Percentiles rank a stretch among this genome's conserved stretches.
These are phyloP conservation scores for Drosophila kikkawai DNA, from an alignment of 1,140 invertebrate species.

Conservation along the genomic window DNA sequence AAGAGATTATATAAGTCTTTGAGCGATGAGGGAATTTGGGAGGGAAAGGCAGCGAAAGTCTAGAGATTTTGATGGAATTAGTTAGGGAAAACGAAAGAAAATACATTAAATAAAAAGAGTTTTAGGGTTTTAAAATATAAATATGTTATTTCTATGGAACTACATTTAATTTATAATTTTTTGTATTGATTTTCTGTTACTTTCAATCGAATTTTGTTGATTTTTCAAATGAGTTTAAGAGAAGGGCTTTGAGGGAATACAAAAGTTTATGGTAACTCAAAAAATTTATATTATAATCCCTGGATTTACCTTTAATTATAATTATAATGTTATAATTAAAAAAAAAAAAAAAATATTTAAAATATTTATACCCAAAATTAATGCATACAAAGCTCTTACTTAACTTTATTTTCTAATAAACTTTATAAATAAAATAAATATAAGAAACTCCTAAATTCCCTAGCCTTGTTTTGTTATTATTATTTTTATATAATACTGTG, in stretches of 20 bases:
- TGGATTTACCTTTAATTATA: neutral
- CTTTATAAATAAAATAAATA: neutral
- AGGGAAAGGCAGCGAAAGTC: slow-evolving; percentile 22
- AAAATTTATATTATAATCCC: neutral
- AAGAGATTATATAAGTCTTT: slow-evolving; percentile 24
- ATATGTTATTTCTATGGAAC: neutral
- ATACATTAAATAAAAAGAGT: neutral
- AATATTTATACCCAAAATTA: neutral
- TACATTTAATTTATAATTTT: neutral
- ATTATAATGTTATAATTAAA: neutral
- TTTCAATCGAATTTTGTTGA: neutral
- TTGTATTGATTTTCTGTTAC: neutral
- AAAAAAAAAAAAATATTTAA: neutral
- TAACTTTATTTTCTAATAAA: neutral
- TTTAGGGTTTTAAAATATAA: neutral
- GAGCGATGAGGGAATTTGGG: slow-evolving; percentile 16
- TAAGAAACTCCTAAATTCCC: slow-evolving; percentile 4
- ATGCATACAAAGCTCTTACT: neutral
- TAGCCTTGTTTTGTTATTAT: slow-evolving; percentile 42
- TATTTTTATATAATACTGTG: slow-evolving; percentile 13
- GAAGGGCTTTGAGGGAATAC: neutral
- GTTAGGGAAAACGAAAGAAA: neutral
- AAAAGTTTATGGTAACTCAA: neutral
- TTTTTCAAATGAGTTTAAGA: neutral
- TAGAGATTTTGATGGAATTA: slow-evolving; percentile 11